A percentile compares a stretch with the other conserved stretches of the same genome.
Evolutionary conservation across 2,797 vertebrate species (phyloP).

Genomic region (Tauraco hartlaubi): DNA sequence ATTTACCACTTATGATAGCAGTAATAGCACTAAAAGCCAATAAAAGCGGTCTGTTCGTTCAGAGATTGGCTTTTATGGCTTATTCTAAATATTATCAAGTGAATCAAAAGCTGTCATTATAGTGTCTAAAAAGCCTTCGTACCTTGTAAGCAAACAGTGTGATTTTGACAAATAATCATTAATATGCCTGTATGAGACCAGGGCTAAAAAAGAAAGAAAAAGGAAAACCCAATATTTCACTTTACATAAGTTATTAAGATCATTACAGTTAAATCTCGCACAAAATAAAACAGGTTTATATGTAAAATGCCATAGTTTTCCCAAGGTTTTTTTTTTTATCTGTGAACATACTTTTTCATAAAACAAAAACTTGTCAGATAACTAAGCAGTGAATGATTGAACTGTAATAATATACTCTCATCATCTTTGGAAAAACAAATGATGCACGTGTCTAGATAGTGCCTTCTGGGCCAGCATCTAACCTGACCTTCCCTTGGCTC

Average conservation of each 20-base stretch:
- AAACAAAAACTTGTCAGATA: slow-evolving; percentile 1
- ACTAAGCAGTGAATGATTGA: background rate
- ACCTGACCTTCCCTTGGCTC: background rate
- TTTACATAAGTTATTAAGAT: slow-evolving; percentile 78
- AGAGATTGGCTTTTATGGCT: slow-evolving; percentile 82
- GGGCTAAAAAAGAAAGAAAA: slow-evolving; percentile 38
- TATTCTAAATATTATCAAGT: slow-evolving; percentile 85
- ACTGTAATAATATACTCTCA: background rate
- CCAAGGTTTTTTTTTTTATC: background rate
- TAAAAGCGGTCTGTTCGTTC: slow-evolving; percentile 80
- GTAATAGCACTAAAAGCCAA: slow-evolving; percentile 85
- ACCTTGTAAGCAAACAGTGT: slow-evolving; percentile 85
- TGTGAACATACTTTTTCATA: slow-evolving; percentile 5
- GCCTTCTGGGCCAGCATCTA: background rate
- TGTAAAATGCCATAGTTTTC: slow-evolving; percentile 63
- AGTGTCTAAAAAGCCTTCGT: slow-evolving; percentile 82
- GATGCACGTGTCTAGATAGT: fast-evolving
- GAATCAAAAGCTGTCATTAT: slow-evolving; percentile 82
- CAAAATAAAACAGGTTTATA: slow-evolving; percentile 72
- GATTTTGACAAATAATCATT: slow-evolving; percentile 85
- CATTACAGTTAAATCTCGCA: slow-evolving; percentile 73
- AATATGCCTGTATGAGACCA: slow-evolving; percentile 74
- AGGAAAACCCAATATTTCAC: slow-evolving; percentile 74
- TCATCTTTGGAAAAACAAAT: background rate
- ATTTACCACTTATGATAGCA: slow-evolving; percentile 83